Conservation (phyloP, 2,888 invertebrate genomes). For the Chloroclystis v-ata region DNA sequence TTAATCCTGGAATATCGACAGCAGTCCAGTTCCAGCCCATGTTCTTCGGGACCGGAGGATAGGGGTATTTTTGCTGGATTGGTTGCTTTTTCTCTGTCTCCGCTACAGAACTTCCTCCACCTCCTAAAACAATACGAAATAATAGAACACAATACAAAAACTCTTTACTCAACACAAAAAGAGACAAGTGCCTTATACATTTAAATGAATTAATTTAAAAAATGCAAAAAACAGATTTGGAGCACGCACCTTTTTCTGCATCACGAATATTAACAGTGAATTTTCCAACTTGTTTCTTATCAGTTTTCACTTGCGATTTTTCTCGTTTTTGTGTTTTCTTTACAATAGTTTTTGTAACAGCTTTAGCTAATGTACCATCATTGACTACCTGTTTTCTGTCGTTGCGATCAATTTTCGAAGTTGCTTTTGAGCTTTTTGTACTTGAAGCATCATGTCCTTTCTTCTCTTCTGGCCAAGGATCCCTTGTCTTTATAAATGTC, state of each 20-base stretch:
- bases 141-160: too few relatives aligned
- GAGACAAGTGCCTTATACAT: too few relatives aligned
- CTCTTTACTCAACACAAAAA: too few relatives aligned
- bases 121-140: constrained; percentile 32
- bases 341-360: neutral
- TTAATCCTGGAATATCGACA: constrained; percentile 64
- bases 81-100: constrained; percentile 38
- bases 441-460: constrained; percentile 36
- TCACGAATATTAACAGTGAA: constrained; percentile 42
- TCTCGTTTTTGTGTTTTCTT: neutral
- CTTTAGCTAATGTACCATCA: neutral
- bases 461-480: constrained; percentile 57
- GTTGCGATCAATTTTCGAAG: constrained; percentile 18
- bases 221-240: constrained; percentile 4
- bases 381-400: neutral
- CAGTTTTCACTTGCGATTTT: constrained; percentile 15
- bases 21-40: constrained; percentile 75
- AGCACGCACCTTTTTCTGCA: constrained; percentile 39
- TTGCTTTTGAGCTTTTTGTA: constrained; percentile 42
- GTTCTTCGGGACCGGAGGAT: constrained; percentile 58
- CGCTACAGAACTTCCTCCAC: too few relatives aligned
- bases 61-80: constrained; percentile 44
- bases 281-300: constrained; percentile 49
- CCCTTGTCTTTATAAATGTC: constrained; percentile 47
- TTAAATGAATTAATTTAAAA: neutral